Base-by-base conservation (phyloP, 2,113 vertebrate species). In the Melanotaenia duboulayi region DNA sequence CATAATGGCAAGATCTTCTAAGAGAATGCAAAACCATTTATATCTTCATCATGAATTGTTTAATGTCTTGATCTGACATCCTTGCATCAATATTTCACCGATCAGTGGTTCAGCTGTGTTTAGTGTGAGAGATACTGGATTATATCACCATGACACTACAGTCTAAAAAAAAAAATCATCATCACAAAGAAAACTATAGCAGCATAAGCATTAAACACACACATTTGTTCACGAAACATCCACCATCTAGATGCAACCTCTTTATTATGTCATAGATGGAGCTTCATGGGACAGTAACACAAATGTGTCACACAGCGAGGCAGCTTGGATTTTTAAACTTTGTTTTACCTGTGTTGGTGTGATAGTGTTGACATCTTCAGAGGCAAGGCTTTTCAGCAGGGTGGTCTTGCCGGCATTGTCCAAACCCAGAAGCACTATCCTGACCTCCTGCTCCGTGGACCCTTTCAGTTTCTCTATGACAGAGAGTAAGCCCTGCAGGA, bases 361-460 rank as follows among this genome's bases (percentile, higher is more conserved):
- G 91, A 97, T 95, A 70, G 94, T 96, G 93, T 93, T 96, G 72
- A 95, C 89, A 48, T 96, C 96, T 80, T 96, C 96, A 0, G 94
- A 95, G 0, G 95, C 95, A 0, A 97, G 89, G 48, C 83, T 80
- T 85, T 95, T 97, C 77, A 96, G 88, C 76, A 96, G 89, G 0
- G 95, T 97, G 50, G 96, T 97, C 86, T 97, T 97, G 14, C 95
- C 95, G 0, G 95, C 96, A 0, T 96, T 97, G 82, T 96, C 96
- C 90, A 96, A 84, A 23, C 95, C 96, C 75, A 97, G 90, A 52
- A 97, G 93, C 37, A 96, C 90, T 10, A 97, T 96, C 79, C 94
- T 91, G 78, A 96, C 91, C 88, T 96, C 95, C 84, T 93, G 91
- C 82, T 95, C 95, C 0, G 89, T 87, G 7, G 92, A 87, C 5